phyloP scores from a whole-genome alignment of 2,797 vertebrate species.

The Microtus californicus region DNA sequence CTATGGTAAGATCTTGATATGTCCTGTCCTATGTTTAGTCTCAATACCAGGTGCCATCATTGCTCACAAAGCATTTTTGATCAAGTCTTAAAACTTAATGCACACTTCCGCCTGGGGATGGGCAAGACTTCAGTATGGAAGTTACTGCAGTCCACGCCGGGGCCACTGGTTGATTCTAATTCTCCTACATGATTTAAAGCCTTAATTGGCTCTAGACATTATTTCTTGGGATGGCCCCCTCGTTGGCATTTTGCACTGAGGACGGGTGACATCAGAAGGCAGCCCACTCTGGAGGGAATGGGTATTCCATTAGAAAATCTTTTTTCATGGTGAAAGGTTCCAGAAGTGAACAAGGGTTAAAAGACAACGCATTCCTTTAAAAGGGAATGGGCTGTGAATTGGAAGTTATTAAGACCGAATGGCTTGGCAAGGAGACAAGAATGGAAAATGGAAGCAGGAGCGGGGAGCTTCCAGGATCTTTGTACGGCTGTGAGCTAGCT shows the following conservation, averaged over 20 bases:
- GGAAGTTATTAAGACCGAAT: constrained; percentile 32
- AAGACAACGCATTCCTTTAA: constrained; percentile 61
- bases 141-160: constrained; percentile 55
- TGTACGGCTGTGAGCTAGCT: background rate
- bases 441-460: constrained; percentile 3
- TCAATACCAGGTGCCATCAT: constrained; percentile 85
- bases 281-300: constrained; percentile 41
- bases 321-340: constrained; percentile 57
- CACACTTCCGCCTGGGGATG: constrained; percentile 83
- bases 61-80: constrained; percentile 85
- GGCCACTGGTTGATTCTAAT: constrained; percentile 62
- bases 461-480: background rate
- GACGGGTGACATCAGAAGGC: constrained; percentile 58
- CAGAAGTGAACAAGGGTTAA: constrained; percentile 57
- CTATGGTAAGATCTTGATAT: constrained; percentile 82
- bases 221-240: constrained; percentile 53
- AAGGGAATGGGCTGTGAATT: constrained; percentile 21
- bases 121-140: constrained; percentile 77
- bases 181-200: constrained; percentile 78
- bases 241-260: background rate
- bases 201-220: constrained; percentile 66
- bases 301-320: constrained; percentile 64
- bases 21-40: constrained; percentile 78
- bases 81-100: constrained; percentile 88
- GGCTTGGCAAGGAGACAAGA: constrained; percentile 57